Conservation (phyloP, 2,888 invertebrate species). For the Apamea crenata region DNA sequence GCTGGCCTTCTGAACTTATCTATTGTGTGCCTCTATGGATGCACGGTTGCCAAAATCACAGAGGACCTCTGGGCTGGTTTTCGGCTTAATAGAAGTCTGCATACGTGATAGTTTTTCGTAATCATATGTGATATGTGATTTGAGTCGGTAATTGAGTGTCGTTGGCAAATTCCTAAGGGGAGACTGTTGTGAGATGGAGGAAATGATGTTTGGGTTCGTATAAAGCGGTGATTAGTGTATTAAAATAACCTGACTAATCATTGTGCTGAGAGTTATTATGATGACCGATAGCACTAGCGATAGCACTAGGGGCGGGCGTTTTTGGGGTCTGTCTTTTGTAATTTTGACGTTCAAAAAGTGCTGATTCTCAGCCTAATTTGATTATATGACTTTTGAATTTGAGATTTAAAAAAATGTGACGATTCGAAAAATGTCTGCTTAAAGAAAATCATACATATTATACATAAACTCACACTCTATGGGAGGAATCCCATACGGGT, state of each 20-base stretch:
- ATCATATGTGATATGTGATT: slow-evolving; percentile 49
- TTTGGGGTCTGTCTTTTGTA: no score
- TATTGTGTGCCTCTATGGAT: slow-evolving; percentile 7
- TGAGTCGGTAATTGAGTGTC: slow-evolving; percentile 43
- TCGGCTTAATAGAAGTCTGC: slow-evolving; percentile 52
- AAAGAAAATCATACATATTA: neutral
- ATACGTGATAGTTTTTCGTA: slow-evolving; percentile 56
- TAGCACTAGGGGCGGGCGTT: no score
- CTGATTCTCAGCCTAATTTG: no score
- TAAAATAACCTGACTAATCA: neutral
- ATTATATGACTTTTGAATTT: no score
- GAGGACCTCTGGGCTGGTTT: slow-evolving; percentile 39
- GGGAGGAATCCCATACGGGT: no score
- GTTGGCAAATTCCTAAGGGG: neutral
- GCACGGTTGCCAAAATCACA: slow-evolving; percentile 55
- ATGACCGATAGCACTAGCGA: no score
- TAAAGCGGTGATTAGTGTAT: neutral
- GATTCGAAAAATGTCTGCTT: neutral
- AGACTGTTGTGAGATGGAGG: neutral
- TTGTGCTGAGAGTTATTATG: neutral
- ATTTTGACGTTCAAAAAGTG: no score
- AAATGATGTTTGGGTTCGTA: neutral
- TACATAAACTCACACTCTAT: no score
- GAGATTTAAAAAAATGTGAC: neutral
- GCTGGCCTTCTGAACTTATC: neutral